phyloP scores from a whole-genome alignment of 2,113 vertebrate species.

The Lophotis ruficrista region DNA sequence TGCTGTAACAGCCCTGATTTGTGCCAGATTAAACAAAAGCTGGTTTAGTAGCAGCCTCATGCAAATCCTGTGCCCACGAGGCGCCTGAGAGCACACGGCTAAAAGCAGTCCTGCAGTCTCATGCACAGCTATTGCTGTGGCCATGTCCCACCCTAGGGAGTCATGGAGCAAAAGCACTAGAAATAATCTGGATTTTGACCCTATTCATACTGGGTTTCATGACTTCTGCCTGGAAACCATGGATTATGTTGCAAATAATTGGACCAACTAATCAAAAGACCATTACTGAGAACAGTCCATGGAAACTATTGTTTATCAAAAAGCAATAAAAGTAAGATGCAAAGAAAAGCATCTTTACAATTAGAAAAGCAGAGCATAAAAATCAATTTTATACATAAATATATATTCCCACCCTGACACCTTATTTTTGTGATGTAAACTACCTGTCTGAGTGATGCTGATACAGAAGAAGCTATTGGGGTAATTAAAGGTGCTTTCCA shows the following conservation, averaged over 20 bases:
- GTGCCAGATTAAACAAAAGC: not conserved
- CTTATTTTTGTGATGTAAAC: not conserved
- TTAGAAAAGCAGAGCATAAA: not conserved
- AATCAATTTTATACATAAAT: not conserved
- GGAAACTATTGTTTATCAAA: not conserved
- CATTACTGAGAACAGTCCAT: not conserved
- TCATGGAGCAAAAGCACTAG: not conserved
- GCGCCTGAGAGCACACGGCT: not conserved
- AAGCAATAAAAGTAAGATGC: not conserved
- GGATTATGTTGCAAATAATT: not conserved
- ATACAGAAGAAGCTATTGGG: not conserved
- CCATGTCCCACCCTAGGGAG: not conserved
- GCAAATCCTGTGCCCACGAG: fast-evolving
- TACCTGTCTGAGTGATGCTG: not conserved
- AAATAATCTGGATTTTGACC: not conserved
- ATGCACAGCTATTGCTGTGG: not conserved
- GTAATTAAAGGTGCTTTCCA: not conserved
- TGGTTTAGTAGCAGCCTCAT: not conserved
- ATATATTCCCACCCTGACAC: not conserved
- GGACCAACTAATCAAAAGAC: not conserved
- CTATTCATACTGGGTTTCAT: not conserved
- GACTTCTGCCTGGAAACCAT: not conserved
- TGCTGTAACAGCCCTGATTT: not conserved
- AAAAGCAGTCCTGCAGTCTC: not conserved
- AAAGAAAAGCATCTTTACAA: not conserved